A percentile compares a stretch with the other conserved stretches of the same genome.
phyloP scores from a whole-genome alignment of 2,113 vertebrate species.

The Speoplatyrhinus poulsoni region DNA sequence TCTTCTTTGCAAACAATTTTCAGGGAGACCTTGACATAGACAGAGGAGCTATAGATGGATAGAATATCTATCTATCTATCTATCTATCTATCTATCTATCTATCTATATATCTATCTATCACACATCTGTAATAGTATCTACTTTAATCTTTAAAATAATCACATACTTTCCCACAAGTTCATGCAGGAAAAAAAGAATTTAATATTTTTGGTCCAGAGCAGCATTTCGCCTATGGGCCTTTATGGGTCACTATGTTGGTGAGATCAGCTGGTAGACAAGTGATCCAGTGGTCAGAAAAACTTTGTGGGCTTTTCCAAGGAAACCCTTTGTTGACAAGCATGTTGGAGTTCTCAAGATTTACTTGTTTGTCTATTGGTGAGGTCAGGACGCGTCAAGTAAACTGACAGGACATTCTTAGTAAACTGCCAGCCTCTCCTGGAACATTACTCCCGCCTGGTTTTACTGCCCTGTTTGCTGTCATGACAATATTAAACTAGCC shows the following conservation, averaged over 20 bases:
- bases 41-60: neutral
- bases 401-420: conserved; percentile 48
- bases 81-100: too few species aligned
- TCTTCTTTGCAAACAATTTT: neutral
- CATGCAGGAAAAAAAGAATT: neutral
- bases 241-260: conserved; percentile 24
- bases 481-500: conserved; percentile 21
- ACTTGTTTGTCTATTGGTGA: conserved; percentile 33
- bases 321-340: conserved; percentile 58
- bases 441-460: conserved; percentile 33
- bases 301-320: conserved; percentile 63
- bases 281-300: conserved; percentile 39
- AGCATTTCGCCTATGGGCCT: neutral
- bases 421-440: conserved; percentile 38
- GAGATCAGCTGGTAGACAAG: conserved; percentile 55
- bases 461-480: conserved; percentile 45
- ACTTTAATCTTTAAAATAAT: too few species aligned
- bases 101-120: too few species aligned
- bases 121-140: too few species aligned
- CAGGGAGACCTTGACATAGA: neutral
- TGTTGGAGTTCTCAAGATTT: conserved; percentile 33
- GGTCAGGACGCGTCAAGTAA: conserved; percentile 36
- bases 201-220: neutral
- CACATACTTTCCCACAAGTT: too few species aligned
- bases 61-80: too few species aligned